Base-by-base conservation (phyloP, 2,888 invertebrate genomes). In the Cryptophagus acutangulus region DNA sequence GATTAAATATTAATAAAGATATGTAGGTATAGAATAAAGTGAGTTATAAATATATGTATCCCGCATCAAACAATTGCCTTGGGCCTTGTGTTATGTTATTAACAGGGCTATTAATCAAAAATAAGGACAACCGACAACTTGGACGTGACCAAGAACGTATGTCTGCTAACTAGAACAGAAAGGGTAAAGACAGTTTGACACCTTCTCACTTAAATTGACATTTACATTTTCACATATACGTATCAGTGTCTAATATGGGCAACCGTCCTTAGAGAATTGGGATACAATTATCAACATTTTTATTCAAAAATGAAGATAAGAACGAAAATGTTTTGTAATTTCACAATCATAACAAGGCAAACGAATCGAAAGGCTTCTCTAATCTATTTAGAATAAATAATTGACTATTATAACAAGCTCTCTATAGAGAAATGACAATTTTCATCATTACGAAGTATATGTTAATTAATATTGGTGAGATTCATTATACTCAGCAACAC, bases 91-190 rank as follows among this genome's bases (percentile, higher is more conserved):
- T 41, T 55, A 59, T 55, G 57, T 57, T 59, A 59, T 59, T 60
- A 66, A 61, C 61, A 55, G 57, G 52, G 59, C 64, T 61, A 67
- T 67, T 65, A 67, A 67, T 67, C 66, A 67, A 62, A 52, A 52
- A 45, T 51, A 59, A 61, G 63, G 67, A 67, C 65, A 63, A 61
- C 59, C 59, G 63, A 66, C 67, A 65, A 64, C 55, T 57, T 57
- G 57, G 61, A 65, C 64, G 63, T 65, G 65, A 64, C 64, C 55
- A 59, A 58, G 54, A 63, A 65, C 62, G 53, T 56, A 60, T 61
- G 65, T 63, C 59, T 58, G 52, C 54, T 57, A 55, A 58, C 54
- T 59, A 57, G 57, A 61, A 64, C 61, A 62, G 60, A 62, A n/a
- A 62, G 61, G 62, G 62, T 62, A 59, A 59, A 61, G 63, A 62